Evolutionary conservation across 92 coral and sea anemone species (phyloP).

Genomic region (Heteractis magnifica): DNA sequence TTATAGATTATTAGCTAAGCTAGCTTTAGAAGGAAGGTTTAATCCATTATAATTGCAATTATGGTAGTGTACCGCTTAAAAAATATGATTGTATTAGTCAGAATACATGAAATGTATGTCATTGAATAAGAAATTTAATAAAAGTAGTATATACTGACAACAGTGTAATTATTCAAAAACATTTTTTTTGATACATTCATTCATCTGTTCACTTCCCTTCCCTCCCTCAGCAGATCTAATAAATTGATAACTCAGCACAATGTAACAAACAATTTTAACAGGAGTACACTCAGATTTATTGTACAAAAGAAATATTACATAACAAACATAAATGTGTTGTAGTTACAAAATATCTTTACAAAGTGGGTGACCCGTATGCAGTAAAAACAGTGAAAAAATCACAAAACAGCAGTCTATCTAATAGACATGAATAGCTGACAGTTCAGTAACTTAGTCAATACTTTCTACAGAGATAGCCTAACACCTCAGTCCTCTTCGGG

Average conservation of each 20-base stretch:
- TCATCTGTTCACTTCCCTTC: no score
- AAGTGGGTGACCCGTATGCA: neutral
- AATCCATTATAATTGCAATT: no score
- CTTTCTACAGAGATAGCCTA: neutral
- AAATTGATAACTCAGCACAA: neutral
- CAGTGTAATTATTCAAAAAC: no score
- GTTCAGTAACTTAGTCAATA: neutral
- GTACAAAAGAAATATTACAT: neutral
- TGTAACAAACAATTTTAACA: neutral
- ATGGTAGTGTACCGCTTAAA: no score
- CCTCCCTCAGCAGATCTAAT: no score
- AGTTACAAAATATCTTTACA: neutral
- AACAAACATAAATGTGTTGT: neutral
- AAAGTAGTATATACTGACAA: no score
- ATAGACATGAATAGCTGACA: neutral
- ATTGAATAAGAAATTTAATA: no score
- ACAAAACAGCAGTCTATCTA: neutral
- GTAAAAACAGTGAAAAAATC: neutral
- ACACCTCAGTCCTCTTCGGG: constrained; percentile 65
- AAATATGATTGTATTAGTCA: no score
- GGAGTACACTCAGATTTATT: neutral
- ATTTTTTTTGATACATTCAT: no score
- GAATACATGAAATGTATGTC: no score
- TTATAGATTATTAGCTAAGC: no score
- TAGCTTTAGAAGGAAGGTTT: no score